Evolutionary conservation across 2,113 vertebrate species (phyloP), one percentile per base, ranked within the genome.

Genomic region (Amphiprion ocellaris): DNA sequence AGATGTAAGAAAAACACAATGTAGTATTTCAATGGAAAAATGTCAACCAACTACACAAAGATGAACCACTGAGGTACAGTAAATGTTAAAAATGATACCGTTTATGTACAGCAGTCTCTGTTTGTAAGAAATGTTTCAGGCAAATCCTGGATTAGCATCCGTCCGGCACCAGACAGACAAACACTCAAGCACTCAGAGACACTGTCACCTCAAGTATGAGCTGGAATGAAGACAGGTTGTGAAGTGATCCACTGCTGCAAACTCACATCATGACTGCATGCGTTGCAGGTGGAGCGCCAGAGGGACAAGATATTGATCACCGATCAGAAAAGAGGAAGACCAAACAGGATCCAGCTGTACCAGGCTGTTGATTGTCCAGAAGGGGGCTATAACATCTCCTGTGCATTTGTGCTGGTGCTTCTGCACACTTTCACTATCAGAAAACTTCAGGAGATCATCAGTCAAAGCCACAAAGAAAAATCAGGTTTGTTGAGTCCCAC

Each of bases 101-200:
- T 74, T 1, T 46, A 78, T 80, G 52, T 84, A 71, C 60, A 79
- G 88, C 77, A 78, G 55, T 85, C 46, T 67, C n/a, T 67, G 30
- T 69, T 83, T 71, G 2, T 85, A 81, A 76, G 64, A 90, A 91
- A 90, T 37, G n/a, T 73, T 69, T 84, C 81, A 77, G 82, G 82
- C 44, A 79, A 90, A 75, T 83, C 78, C 70, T 86, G 78, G 72
- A 52, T 59, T 47, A 33, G 33, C 47, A 37, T 77, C 74, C 65
- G 23, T 68, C 47, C 23, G 28, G 30, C 69, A 85, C 69, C 77
- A 73, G 55, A 77, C 71, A 66, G 19, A 66, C 70, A 65, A 54
- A 62, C 53, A 79, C 53, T 63, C 53, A 77, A 64, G 44, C 62
- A 58, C 24, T 28, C 23, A 5, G 71, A 65, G 30, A 81, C 17